These are phyloP conservation scores for Balaenoptera acutorostrata DNA, from an alignment of 2,113 vertebrate genomes.

Conservation along the genomic window DNA sequence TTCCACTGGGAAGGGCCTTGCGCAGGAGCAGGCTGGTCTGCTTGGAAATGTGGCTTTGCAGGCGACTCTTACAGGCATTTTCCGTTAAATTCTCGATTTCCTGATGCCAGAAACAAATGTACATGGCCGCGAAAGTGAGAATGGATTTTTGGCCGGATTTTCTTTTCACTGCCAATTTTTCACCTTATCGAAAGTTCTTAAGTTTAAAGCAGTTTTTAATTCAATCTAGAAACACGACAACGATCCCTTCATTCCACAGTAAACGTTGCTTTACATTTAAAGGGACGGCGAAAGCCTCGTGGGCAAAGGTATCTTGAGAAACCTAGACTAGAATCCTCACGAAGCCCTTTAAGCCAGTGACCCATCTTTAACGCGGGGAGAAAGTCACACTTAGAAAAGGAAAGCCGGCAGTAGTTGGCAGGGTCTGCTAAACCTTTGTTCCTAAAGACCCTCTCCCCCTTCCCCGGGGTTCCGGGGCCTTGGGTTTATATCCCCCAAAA, in stretches of 20 bases:
- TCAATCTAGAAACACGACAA: neutral
- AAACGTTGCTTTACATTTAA: neutral
- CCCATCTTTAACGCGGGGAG: neutral
- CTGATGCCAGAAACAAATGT: neutral
- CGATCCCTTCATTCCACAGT: neutral
- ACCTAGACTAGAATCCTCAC: no score
- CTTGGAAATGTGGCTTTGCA: neutral
- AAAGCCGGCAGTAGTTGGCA: neutral
- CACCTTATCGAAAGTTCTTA: neutral
- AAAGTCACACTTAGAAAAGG: neutral
- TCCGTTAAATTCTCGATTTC: neutral
- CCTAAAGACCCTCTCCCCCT: fast-evolving
- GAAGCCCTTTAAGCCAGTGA: fast-evolving
- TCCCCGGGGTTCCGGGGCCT: fast-evolving
- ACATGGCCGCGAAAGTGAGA: fast-evolving
- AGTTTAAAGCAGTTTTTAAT: neutral
- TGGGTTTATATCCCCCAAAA: fast-evolving
- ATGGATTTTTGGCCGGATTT: neutral
- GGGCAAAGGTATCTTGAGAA: neutral
- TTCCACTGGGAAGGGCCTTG: neutral
- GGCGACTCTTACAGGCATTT: neutral
- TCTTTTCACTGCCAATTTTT: neutral
- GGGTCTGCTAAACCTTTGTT: neutral
- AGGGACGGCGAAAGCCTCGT: neutral
- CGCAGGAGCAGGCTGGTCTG: fast-evolving